Conservation (phyloP, 2,113 vertebrate genomes). For the Physeter macrocephalus region DNA sequence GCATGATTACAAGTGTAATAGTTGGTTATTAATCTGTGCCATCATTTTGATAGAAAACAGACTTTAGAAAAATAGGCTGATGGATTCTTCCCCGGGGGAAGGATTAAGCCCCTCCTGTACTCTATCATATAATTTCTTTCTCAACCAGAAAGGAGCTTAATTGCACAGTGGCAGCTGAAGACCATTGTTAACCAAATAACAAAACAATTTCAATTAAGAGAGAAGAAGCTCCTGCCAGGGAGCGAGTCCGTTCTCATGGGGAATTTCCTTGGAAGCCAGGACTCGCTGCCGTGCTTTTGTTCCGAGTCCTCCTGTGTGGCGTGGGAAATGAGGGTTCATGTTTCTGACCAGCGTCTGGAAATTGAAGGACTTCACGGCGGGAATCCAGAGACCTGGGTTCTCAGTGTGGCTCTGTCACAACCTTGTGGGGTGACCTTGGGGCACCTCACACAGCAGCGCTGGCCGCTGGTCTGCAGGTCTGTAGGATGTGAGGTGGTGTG, state of each 20-base stretch:
- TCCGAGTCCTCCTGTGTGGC: not conserved
- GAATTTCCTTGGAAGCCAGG: not conserved
- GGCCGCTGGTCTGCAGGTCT: not conserved
- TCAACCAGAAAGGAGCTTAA: not conserved
- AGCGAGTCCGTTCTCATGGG: not conserved
- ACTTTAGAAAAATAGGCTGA: not conserved
- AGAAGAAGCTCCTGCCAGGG: not conserved
- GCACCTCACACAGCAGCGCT: too few species aligned
- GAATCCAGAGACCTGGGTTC: not conserved
- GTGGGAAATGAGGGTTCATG: not conserved
- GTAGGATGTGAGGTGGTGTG: rapidly evolving
- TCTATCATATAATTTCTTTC: not conserved
- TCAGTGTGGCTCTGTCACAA: not conserved
- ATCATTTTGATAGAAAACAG: not conserved
- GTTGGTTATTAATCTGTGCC: not conserved
- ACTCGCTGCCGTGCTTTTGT: not conserved
- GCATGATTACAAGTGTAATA: not conserved
- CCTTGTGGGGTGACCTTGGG: not conserved
- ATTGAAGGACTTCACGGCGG: not conserved
- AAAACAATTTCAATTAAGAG: not conserved
- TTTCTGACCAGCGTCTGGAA: not conserved
- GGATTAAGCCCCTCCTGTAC: not conserved
- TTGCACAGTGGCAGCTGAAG: not conserved
- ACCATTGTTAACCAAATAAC: not conserved
- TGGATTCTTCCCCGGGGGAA: not conserved